These are phyloP conservation scores for Ornithorhynchus anatinus DNA, from an alignment of 2,113 vertebrate genomes.

Conservation along the genomic window DNA sequence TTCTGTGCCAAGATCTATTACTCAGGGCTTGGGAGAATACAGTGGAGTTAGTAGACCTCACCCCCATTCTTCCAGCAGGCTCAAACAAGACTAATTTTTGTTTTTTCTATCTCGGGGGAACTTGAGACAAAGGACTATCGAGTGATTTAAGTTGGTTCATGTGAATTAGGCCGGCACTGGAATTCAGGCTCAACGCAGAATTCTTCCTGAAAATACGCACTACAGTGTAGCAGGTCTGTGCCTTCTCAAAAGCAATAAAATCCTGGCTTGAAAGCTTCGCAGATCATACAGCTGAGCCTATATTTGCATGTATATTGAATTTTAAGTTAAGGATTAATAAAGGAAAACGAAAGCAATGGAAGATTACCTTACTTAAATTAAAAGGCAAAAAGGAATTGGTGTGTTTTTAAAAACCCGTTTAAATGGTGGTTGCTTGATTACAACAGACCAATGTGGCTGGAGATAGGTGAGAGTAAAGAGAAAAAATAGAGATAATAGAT, in stretches of 20 bases:
- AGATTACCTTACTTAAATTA: rapidly evolving
- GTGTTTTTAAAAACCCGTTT: too few species aligned
- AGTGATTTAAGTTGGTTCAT: background rate
- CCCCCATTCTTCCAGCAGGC: too few species aligned
- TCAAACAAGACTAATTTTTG: too few species aligned
- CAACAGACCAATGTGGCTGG: too few species aligned
- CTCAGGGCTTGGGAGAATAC: too few species aligned
- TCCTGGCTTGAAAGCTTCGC: rapidly evolving
- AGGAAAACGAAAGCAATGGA: background rate
- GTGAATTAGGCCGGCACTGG: background rate
- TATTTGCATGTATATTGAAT: rapidly evolving
- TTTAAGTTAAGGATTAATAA: background rate
- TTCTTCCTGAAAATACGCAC: background rate
- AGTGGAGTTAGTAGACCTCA: too few species aligned
- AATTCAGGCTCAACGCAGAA: background rate
- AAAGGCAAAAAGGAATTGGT: too few species aligned
- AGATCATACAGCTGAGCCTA: rapidly evolving
- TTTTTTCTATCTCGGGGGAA: background rate
- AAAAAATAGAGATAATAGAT: rapidly evolving
- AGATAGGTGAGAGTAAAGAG: background rate
- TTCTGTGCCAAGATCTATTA: too few species aligned
- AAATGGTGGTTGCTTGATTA: too few species aligned
- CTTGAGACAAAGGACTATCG: background rate
- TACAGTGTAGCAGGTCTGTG: rapidly evolving
- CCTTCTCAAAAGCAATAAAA: background rate